phyloP scores from a whole-genome alignment of 2,113 vertebrate species.

The Elaphurus davidianus region DNA sequence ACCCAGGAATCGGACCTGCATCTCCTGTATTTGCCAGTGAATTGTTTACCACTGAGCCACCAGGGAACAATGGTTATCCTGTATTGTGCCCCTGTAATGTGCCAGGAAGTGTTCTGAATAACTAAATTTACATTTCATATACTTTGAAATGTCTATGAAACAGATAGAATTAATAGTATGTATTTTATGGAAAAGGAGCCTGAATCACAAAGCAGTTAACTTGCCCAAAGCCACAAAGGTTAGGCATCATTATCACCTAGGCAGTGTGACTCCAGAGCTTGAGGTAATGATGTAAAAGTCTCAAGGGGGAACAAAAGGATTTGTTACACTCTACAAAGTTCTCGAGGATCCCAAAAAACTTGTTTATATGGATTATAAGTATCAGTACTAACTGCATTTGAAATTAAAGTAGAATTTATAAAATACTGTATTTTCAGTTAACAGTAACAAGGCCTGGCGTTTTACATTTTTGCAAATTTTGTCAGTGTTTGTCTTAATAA shows the following conservation, averaged over 20 bases:
- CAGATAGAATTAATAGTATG: background rate
- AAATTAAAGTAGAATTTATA: background rate
- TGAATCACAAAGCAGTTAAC: background rate
- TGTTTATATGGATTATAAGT: background rate
- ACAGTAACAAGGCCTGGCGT: background rate
- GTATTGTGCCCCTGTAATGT: background rate
- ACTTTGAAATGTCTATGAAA: background rate
- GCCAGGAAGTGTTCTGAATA: background rate
- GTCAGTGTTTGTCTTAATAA: background rate
- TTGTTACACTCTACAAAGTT: background rate
- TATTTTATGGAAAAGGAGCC: background rate
- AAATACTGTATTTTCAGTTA: background rate
- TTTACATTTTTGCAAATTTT: background rate
- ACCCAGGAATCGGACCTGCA: background rate
- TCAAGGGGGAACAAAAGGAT: background rate
- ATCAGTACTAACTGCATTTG: background rate
- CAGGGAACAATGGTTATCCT: background rate
- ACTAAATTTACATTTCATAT: background rate
- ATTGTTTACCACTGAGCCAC: background rate
- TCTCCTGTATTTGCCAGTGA: background rate
- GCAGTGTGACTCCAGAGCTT: background rate
- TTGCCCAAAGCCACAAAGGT: background rate
- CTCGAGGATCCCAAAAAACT: background rate
- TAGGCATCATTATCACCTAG: background rate
- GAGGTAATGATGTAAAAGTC: background rate